Conservation (phyloP, 2,888 invertebrate genomes). For the Lithosia quadra region DNA sequence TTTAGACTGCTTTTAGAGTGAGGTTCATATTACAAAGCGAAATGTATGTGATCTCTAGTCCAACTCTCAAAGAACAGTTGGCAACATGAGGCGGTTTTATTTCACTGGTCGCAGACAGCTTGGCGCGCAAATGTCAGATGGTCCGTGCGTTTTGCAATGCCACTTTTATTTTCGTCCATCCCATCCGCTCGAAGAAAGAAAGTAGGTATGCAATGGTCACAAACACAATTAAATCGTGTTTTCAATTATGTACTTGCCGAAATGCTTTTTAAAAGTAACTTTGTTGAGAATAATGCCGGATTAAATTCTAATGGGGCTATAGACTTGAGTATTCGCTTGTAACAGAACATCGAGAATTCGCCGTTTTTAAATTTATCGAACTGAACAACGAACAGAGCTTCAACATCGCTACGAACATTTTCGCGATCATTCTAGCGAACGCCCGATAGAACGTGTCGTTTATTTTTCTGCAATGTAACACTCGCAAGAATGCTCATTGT, state of each 20-base stretch:
- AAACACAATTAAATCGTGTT: conserved; percentile 68
- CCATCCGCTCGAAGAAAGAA: conserved; percentile 62
- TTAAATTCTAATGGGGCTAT: too few species aligned
- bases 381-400: too few species aligned
- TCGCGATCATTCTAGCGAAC: neutral
- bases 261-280: conserved; percentile 37
- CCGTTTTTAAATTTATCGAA: too few species aligned
- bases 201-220: conserved; percentile 65
- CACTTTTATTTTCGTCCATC: conserved; percentile 54
- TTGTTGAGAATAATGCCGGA: neutral
- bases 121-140: conserved; percentile 79
- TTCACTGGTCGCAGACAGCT: conserved; percentile 71
- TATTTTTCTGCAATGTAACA: too few species aligned
- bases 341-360: too few species aligned
- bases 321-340: too few species aligned
- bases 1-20: neutral
- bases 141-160: conserved; percentile 54
- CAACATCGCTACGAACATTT: neutral
- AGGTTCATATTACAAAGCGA: conserved; percentile 13
- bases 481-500: too few species aligned
- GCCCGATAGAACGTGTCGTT: too few species aligned
- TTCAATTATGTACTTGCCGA: conserved; percentile 59
- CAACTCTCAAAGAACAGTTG: conserved; percentile 63
- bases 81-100: conserved; percentile 60
- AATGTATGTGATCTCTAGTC: conserved; percentile 34